Evolutionary conservation across 2,797 vertebrate species (phyloP), one percentile per base, ranked within the genome.

Genomic region (Odontamblyopus lacepedii): DNA sequence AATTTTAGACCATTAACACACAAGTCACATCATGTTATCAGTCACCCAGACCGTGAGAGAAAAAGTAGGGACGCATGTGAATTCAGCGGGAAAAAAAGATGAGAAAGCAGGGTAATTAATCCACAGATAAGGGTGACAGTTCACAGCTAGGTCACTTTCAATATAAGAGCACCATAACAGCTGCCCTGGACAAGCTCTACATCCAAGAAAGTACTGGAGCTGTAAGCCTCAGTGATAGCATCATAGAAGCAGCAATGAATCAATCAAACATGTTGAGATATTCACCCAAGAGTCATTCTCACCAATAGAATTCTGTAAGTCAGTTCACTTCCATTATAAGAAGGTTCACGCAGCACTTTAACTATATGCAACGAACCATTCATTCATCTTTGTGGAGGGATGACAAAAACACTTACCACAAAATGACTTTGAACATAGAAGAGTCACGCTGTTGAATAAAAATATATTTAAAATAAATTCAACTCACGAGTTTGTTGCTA

Each of bases 171-270:
- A 19, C 72, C 73, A 50, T 87, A 73, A 87, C 75, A 72, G 84
- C 74, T 66, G 85, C 74, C 83, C 82, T 82, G 85, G 86, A 85
- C 82, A 78, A 82, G 74, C 66, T 71, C 76, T 75, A 80, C 72
- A 82, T 79, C 77, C 72, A 72, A 27, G 51, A 60, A 69, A 74
- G 74, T n/a, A 12, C 72, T 51, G 60, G 27, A 86, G 78, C 87
- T 80, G 73, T 78, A 83, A 57, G 67, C 64, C 70, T 63, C 77
- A 81, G 85, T 81, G 72, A 84, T 75, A 62, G 61, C 67, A 79
- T 72, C 72, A 79, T 85, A 87, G 83, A 76, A 77, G 75, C 69
- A 73, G 74, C 76, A 83, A 78, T 82, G 77, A 90, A 87, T 92
- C 85, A 86, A 75, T 86, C 74, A 74, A 81, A 85, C 72, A 72